phyloP scores from a whole-genome alignment of 2,888 invertebrate genomes.

The Troilus luridus region DNA sequence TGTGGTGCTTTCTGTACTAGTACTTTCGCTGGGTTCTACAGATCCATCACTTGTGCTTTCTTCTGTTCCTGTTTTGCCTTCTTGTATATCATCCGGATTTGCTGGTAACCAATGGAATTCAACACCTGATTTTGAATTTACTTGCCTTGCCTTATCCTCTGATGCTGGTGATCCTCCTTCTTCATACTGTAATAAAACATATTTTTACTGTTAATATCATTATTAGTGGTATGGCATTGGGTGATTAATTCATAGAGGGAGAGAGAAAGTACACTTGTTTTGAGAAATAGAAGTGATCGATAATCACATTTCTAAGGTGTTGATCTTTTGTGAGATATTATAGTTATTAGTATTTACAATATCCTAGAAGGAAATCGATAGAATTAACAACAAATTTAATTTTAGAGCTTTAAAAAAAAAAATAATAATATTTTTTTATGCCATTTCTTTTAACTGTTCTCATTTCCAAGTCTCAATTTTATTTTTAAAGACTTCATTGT shows the following conservation, averaged over 20 bases:
- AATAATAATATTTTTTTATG: neutral
- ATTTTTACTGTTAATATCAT: neutral
- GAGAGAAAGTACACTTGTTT: neutral
- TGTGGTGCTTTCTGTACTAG: neutral
- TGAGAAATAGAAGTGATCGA: neutral
- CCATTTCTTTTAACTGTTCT: neutral
- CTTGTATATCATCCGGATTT: conserved; percentile 52
- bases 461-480: neutral
- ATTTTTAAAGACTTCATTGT: neutral
- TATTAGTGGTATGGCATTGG: neutral
- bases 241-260: neutral
- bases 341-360: neutral
- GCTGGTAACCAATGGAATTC: conserved; percentile 56
- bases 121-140: conserved; percentile 20
- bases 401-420: neutral
- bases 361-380: neutral
- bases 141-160: conserved; percentile 47
- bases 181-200: conserved; percentile 56
- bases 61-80: conserved; percentile 36
- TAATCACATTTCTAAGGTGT: neutral
- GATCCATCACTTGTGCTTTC: conserved; percentile 15
- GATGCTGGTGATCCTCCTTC: conserved; percentile 57
- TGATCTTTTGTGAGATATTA: too few species aligned
- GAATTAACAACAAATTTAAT: neutral
- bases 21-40: neutral